Conservation (phyloP, 2,888 invertebrate species). For the Netelia melanura region DNA sequence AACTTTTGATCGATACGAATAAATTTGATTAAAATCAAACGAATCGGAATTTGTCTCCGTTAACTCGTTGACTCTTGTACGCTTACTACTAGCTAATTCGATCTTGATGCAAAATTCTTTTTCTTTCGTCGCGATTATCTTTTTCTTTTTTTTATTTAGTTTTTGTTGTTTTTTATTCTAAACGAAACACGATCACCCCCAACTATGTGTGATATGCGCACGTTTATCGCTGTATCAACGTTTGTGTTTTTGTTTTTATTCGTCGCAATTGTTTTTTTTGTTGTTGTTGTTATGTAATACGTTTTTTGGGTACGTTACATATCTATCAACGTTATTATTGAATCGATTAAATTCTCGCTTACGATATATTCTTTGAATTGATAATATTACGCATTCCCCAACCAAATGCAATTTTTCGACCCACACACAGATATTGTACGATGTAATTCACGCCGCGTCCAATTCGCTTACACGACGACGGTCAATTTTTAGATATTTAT, state of each 20-base stretch:
- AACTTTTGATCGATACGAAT: too few relatives aligned
- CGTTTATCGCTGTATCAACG: constrained; percentile 50
- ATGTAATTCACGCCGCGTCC: constrained; percentile 53
- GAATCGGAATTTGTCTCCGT: not conserved
- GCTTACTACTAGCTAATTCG: not conserved
- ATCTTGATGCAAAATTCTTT: constrained; percentile 19
- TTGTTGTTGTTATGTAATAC: constrained; percentile 3
- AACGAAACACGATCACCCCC: constrained; percentile 56
- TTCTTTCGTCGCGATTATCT: not conserved
- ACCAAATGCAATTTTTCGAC: constrained; percentile 13
- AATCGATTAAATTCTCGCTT: constrained; percentile 36
- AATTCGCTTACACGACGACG: constrained; percentile 60
- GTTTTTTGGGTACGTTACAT: constrained; percentile 19
- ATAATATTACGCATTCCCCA: constrained; percentile 41
- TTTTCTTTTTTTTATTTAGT: not conserved
- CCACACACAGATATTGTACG: constrained; percentile 40
- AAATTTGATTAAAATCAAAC: too few relatives aligned
- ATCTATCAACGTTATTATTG: constrained; percentile 23
- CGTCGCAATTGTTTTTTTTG: not conserved
- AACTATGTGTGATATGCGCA: constrained; percentile 68
- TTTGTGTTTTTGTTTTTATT: not conserved
- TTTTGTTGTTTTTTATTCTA: constrained; percentile 12
- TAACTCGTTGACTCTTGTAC: not conserved
- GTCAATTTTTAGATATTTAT: constrained; percentile 70
- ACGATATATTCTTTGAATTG: constrained; percentile 43